phyloP scores from a whole-genome alignment of 92 coral and sea anemone genomes.

The Parazoanthus darwini region DNA sequence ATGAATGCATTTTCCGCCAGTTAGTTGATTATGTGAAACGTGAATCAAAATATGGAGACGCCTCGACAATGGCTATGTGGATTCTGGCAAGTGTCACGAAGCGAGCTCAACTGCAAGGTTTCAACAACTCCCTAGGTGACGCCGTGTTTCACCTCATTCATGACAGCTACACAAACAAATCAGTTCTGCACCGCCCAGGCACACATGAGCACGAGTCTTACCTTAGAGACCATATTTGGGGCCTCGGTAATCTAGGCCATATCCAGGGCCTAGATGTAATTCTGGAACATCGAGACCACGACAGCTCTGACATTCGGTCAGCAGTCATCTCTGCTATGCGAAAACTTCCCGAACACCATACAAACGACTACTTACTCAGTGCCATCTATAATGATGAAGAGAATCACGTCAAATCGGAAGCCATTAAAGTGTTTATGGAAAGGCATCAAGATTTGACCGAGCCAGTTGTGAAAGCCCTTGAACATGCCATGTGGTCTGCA shows the following conservation, averaged over 20 bases:
- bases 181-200: slow-evolving; percentile 59
- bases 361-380: slow-evolving; percentile 60
- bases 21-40: slow-evolving; percentile 23
- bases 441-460: slow-evolving; percentile 67
- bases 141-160: slow-evolving; percentile 63
- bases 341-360: slow-evolving; percentile 64
- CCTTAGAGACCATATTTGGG: slow-evolving; percentile 88
- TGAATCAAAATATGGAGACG: slow-evolving; percentile 19
- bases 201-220: slow-evolving; percentile 69
- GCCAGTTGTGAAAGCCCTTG: slow-evolving; percentile 64
- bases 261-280: slow-evolving; percentile 62
- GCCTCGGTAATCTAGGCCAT: slow-evolving; percentile 89
- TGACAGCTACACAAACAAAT: slow-evolving; percentile 71
- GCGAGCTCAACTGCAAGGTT: slow-evolving; percentile 69
- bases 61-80: slow-evolving; percentile 67
- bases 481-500: slow-evolving; percentile 78
- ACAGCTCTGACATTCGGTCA: slow-evolving; percentile 78
- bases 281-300: slow-evolving; percentile 76
- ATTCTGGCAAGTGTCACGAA: slow-evolving; percentile 70
- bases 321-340: slow-evolving; percentile 87
- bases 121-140: slow-evolving; percentile 66
- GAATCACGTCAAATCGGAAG: slow-evolving; percentile 81
- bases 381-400: slow-evolving; percentile 74
- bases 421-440: slow-evolving; percentile 76
- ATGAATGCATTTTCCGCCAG: slow-evolving; percentile 57